Percentiles rank a stretch among this genome's conserved stretches.
phyloP scores from a whole-genome alignment of 2,113 vertebrate genomes.

The Elephantulus edwardii region DNA sequence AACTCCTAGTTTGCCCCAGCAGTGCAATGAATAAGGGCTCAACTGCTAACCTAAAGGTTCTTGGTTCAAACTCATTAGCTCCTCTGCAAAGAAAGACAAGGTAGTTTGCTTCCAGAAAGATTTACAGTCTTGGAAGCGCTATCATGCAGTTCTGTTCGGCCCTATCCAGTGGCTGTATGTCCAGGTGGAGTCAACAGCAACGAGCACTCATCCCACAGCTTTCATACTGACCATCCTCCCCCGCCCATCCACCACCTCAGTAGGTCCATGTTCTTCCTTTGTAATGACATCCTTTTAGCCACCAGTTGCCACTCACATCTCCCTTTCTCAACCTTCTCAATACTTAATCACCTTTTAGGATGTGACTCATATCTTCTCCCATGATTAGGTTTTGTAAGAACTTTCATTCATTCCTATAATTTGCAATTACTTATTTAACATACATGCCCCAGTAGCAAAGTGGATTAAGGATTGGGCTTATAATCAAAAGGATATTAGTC shows the following conservation, averaged over 20 bases:
- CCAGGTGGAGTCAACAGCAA: background rate
- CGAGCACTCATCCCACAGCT: background rate
- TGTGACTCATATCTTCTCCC: background rate
- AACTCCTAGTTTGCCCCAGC: background rate
- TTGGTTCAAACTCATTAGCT: background rate
- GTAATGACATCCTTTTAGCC: background rate
- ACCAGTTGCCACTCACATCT: background rate
- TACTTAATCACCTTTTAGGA: background rate
- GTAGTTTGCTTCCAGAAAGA: background rate
- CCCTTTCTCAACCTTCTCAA: background rate
- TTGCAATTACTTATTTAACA: conserved; percentile 19
- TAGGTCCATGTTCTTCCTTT: background rate
- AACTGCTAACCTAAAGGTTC: background rate
- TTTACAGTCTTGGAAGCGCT: background rate
- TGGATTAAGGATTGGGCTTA: background rate
- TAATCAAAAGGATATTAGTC: background rate
- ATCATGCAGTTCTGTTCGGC: background rate
- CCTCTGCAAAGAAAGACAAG: background rate
- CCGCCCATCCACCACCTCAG: too few species aligned
- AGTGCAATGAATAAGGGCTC: background rate
- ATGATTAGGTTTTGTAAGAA: background rate
- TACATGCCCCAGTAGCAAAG: background rate
- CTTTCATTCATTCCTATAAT: background rate
- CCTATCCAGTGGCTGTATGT: background rate
- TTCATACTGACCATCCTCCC: background rate